Evolutionary conservation across 2,888 invertebrate genomes (phyloP).

Genomic region (Petrolisthes manimaculis): DNA sequence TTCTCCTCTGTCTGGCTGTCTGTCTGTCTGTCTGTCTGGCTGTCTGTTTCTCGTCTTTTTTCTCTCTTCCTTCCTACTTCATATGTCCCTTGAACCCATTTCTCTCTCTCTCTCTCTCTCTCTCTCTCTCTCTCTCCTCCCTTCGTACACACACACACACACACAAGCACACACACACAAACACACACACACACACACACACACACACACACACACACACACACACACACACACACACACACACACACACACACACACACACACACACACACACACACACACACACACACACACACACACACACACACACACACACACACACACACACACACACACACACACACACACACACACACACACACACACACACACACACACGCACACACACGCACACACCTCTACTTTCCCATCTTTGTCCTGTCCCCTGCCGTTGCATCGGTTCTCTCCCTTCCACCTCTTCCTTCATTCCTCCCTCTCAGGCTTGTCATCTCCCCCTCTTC

Average conservation of each 20-base stretch:
- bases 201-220: constrained; percentile 1
- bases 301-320: constrained; percentile 1
- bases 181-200: constrained; percentile 1
- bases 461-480: no score
- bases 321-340: constrained; percentile 1
- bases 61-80: not conserved
- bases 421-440: no score
- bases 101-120: not conserved
- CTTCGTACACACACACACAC: not conserved
- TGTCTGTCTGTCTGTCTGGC: not conserved
- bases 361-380: not conserved
- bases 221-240: constrained; percentile 1
- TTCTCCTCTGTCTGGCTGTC: not conserved
- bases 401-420: no score
- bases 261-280: constrained; percentile 1
- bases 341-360: constrained; percentile 1
- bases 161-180: not conserved
- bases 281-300: constrained; percentile 1
- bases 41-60: not conserved
- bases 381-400: not conserved
- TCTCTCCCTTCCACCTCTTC: no score
- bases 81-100: not conserved
- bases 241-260: constrained; percentile 1
- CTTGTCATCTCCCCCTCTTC: no score
- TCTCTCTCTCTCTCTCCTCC: not conserved